A percentile compares a stretch with the other conserved stretches of the same genome.
phyloP scores from a whole-genome alignment of 2,113 vertebrate species.

The Rana temporaria region DNA sequence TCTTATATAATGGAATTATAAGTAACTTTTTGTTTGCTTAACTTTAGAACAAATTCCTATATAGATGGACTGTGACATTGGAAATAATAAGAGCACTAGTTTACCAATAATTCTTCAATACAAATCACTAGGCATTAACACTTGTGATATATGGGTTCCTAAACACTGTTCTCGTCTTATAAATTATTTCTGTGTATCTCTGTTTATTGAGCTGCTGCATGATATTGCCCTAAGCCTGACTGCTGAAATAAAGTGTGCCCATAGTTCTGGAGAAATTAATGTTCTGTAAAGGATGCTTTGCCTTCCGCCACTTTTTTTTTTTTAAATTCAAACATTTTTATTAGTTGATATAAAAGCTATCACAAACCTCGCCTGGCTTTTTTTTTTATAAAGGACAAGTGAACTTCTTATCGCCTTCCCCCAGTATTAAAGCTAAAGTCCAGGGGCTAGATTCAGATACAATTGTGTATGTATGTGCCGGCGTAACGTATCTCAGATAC shows the following conservation, averaged over 20 bases:
- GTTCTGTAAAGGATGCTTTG: too few relatives aligned
- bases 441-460: too few relatives aligned
- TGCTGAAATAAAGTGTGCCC: not conserved
- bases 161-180: not conserved
- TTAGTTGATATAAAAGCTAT: too few relatives aligned
- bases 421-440: too few relatives aligned
- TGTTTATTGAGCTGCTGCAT: not conserved
- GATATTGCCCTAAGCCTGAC: not conserved
- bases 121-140: conserved; percentile 1
- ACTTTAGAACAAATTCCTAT: not conserved
- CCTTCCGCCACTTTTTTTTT: too few relatives aligned
- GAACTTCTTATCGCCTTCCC: too few relatives aligned
- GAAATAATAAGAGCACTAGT: not conserved
- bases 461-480: too few relatives aligned
- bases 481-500: too few relatives aligned
- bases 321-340: too few relatives aligned
- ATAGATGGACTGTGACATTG: not conserved
- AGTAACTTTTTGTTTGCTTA: not conserved
- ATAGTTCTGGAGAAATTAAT: too few relatives aligned
- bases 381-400: too few relatives aligned
- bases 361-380: too few relatives aligned
- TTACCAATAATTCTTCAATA: not conserved
- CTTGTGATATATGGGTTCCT: not conserved
- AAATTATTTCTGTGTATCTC: not conserved
- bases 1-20: not conserved